These are phyloP conservation scores for Corvus cornix DNA, from an alignment of 2,113 vertebrate genomes.

Conservation along the genomic window DNA sequence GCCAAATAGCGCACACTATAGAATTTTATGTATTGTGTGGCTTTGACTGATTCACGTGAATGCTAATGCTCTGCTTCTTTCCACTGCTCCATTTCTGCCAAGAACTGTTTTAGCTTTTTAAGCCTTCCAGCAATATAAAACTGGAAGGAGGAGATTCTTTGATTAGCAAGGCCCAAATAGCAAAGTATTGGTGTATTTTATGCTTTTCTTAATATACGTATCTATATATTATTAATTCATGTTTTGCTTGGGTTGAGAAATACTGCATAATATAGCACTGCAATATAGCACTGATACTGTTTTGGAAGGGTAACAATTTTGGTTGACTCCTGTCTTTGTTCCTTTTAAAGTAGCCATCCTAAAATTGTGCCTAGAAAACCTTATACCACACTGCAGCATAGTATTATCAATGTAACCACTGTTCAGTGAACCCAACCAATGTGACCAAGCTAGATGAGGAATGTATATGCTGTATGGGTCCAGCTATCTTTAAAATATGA, in stretches of 20 bases:
- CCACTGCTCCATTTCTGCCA: slow-evolving; percentile 31
- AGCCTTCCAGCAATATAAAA: not conserved
- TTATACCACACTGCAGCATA: not conserved
- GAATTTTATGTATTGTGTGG: not conserved
- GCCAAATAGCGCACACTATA: not conserved
- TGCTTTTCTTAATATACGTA: not conserved
- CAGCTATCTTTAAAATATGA: not conserved
- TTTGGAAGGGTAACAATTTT: not conserved
- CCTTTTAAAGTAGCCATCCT: not conserved
- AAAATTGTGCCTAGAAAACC: not conserved
- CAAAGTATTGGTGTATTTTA: not conserved
- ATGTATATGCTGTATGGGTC: not conserved
- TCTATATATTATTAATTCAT: not conserved
- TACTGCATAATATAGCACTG: not conserved
- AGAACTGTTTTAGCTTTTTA: not conserved
- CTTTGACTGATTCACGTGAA: not conserved
- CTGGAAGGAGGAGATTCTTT: not conserved
- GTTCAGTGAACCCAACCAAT: not conserved
- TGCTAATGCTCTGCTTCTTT: slow-evolving; percentile 9
- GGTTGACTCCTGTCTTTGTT: not conserved
- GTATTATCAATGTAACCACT: not conserved
- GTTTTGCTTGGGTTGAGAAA: not conserved
- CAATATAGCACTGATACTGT: not conserved
- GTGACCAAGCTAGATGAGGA: not conserved
- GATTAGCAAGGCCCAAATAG: not conserved